Percentiles rank a stretch among this genome's conserved stretches.
These are phyloP conservation scores for Cerastoderma edule DNA, from an alignment of 2,888 invertebrate genomes.

Conservation along the genomic window DNA sequence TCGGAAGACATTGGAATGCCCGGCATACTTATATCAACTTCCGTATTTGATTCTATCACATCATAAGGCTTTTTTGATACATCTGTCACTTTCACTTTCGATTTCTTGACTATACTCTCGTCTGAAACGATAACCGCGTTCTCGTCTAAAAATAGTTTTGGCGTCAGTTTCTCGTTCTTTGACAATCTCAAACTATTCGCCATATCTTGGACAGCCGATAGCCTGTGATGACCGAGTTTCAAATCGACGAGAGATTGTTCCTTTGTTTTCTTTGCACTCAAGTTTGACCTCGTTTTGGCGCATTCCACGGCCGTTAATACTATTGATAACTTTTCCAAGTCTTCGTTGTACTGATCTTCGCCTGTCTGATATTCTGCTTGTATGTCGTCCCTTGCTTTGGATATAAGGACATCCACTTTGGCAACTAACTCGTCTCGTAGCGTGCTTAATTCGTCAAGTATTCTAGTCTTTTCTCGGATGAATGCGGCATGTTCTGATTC, in stretches of 20 bases:
- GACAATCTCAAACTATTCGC: background rate
- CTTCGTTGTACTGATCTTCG: conserved; percentile 10
- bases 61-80: background rate
- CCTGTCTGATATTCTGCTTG: background rate
- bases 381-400: conserved; percentile 4
- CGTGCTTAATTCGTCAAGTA: background rate
- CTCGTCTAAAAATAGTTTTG: background rate
- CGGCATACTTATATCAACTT: background rate
- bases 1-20: conserved; percentile 6
- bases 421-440: conserved; percentile 1
- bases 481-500: background rate
- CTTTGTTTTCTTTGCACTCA: background rate
- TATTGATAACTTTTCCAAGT: conserved; percentile 17
- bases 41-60: background rate
- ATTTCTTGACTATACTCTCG: background rate
- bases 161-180: background rate
- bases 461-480: background rate
- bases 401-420: background rate
- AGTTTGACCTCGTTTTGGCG: conserved; percentile 7
- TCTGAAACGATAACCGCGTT: background rate
- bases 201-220: conserved; percentile 14
- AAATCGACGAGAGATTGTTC: conserved; percentile 6
- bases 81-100: background rate
- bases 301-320: conserved; percentile 13
- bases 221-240: conserved; percentile 9